Evolutionary conservation across 2,888 invertebrate genomes (phyloP).

Genomic region (Petrolisthes manimaculis): DNA sequence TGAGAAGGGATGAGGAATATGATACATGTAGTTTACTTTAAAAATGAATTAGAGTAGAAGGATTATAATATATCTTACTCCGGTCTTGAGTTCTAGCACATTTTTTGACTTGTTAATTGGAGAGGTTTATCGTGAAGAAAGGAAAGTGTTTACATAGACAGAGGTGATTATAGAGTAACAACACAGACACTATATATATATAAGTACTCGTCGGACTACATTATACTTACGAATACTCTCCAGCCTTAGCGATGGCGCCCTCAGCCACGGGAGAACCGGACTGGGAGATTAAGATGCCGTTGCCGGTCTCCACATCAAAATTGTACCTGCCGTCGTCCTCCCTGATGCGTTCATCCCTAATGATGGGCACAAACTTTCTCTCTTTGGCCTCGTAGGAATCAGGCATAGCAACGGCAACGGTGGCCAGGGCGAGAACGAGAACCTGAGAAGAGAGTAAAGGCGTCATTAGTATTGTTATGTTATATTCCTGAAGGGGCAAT

Average conservation of each 20-base stretch:
- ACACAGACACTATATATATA: background rate
- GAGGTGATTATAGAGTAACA: too few species aligned
- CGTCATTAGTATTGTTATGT: background rate
- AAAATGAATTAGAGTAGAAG: background rate
- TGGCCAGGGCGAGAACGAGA: conserved; percentile 21
- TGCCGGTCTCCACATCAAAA: conserved; percentile 60
- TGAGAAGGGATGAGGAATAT: conserved; percentile 4
- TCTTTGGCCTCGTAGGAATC: background rate
- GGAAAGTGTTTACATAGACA: too few species aligned
- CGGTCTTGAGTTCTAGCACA: too few species aligned
- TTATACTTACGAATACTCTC: conserved; percentile 42
- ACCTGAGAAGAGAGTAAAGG: conserved; percentile 2
- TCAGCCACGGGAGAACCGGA: conserved; percentile 27
- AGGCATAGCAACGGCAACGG: conserved; percentile 36
- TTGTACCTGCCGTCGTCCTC: conserved; percentile 60
- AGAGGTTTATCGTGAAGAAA: too few species aligned
- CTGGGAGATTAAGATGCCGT: conserved; percentile 51
- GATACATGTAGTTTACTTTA: background rate
- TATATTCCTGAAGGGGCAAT: too few species aligned
- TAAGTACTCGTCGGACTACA: background rate
- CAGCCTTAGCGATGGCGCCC: conserved; percentile 32
- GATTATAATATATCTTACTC: background rate
- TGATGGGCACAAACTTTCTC: conserved; percentile 40
- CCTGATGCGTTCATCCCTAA: conserved; percentile 51
- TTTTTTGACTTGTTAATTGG: too few species aligned